Evolutionary conservation across 1,140 invertebrate species (phyloP), one percentile per base, ranked within the genome.

Genomic region (Nasonia giraulti): DNA sequence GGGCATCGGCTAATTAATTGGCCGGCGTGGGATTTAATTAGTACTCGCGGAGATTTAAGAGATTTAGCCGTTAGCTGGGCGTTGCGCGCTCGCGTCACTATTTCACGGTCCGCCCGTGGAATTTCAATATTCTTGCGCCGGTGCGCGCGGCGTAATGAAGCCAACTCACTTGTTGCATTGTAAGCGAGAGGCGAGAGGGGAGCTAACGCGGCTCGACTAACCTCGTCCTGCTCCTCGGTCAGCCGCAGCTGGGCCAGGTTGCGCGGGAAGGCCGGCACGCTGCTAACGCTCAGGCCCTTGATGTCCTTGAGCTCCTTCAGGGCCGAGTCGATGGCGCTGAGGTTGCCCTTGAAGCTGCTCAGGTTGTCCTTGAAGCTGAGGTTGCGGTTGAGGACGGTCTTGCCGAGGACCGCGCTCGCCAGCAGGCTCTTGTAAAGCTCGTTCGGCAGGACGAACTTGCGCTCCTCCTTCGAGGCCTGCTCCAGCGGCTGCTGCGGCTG

Each of bases 401-500:
- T 93, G 69, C 94, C 94, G 6, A 95, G 91, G 6, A 95, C 94
- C 11, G 95, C 95, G 89, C 94, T 96, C 31, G 96, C 96, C 86
- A 97, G 91, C 74, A 97, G 93, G 89, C 94, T 97, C 90, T 96
- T 96, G 89, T 97, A 97, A 85, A 97, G 93, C 88, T 97, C 96
- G 82, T 96, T 95, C 10, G 96, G 96, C 85, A 96, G 93, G 20
- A 96, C 91, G 88, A 96, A 96, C 87, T 93, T 93, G 71, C 91
- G 90, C 40, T 93, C 55, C 1, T 62, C 55, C 20, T 62, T 92
- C 83, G 17, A 6, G 20, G 17, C 20, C 55, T 62, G 20, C 20
- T 62, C 12, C 47, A 17, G 47, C 47, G 17, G 47, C 47, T 50
- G 47, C 11, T 50, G 87, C 89, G 2, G 8, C 5, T 75, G 88